Conservation (phyloP, 1,140 invertebrate species). For the Octopus sinensis region DNA sequence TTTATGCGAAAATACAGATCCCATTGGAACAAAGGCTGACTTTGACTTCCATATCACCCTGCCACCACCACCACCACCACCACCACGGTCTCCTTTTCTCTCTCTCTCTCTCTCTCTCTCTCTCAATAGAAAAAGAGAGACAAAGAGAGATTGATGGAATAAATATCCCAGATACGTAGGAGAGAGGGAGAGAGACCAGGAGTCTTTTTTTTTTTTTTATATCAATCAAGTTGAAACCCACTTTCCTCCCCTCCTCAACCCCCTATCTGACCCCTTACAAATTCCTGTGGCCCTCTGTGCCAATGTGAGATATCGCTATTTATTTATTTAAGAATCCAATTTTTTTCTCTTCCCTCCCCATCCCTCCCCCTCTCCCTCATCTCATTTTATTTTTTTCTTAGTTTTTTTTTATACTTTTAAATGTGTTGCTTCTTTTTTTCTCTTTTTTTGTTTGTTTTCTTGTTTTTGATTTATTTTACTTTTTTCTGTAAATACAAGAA, state of each 20-base stretch:
- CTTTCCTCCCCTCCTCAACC: no score
- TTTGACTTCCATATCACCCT: background rate
- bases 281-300: no score
- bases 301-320: no score
- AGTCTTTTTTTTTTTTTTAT: background rate
- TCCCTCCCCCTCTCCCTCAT: slow-evolving; percentile 10
- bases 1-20: background rate
- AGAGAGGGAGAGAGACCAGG: slow-evolving; percentile 3
- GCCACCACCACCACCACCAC: background rate
- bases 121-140: background rate
- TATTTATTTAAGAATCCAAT: no score
- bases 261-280: no score
- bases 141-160: no score
- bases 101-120: background rate
- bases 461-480: background rate
- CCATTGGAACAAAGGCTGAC: background rate
- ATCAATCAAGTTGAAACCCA: background rate
- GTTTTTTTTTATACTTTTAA: background rate
- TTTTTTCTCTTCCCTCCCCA: background rate
- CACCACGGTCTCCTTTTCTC: background rate
- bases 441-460: background rate
- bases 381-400: background rate
- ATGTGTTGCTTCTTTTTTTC: background rate
- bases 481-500: no score
- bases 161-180: slow-evolving; percentile 8